phyloP scores from a whole-genome alignment of 2,888 invertebrate genomes.

The Eupithecia pulchellata region DNA sequence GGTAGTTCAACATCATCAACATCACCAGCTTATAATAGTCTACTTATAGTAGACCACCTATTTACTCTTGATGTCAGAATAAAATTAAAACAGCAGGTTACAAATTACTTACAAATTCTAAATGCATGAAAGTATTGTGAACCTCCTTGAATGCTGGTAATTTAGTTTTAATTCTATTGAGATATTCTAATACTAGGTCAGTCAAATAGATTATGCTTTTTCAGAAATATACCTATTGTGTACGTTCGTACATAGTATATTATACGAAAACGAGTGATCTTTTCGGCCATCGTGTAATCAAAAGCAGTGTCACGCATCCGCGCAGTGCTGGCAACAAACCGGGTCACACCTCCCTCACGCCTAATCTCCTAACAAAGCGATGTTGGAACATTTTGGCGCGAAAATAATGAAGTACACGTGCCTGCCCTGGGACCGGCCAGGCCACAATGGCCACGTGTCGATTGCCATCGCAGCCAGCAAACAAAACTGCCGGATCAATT shows the following conservation, averaged over 20 bases:
- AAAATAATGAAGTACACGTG: conserved; percentile 85
- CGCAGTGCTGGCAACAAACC: conserved; percentile 43
- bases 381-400: conserved; percentile 83
- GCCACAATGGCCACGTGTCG: conserved; percentile 71
- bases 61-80: neutral
- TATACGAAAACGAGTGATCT: neutral
- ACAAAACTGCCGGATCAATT: conserved; percentile 57
- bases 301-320: conserved; percentile 42
- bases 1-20: too few species aligned
- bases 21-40: too few species aligned
- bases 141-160: too few species aligned
- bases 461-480: conserved; percentile 71
- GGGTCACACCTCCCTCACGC: conserved; percentile 68
- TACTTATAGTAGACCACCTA: too few species aligned
- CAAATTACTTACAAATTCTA: neutral
- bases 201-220: neutral
- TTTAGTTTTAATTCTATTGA: neutral
- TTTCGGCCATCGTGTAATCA: conserved; percentile 30
- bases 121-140: neutral
- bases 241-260: neutral
- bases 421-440: conserved; percentile 52
- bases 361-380: conserved; percentile 84
- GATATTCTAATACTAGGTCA: neutral
- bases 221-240: neutral
- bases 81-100: neutral